phyloP scores from a whole-genome alignment of 2,797 vertebrate genomes.

The Oryzias sinensis region DNA sequence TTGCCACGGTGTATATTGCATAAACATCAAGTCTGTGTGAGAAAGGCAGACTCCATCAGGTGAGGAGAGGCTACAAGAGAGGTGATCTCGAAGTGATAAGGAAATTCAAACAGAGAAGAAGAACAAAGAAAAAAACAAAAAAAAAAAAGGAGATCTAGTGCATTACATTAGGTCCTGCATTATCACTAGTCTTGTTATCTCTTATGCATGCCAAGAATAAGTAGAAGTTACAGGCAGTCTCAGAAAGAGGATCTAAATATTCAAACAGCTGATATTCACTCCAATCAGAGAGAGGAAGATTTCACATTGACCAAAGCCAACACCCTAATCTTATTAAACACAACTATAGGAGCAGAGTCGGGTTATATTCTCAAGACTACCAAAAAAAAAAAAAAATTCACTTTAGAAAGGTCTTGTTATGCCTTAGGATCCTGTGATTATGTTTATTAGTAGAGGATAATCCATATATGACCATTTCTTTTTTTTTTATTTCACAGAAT shows the following conservation, averaged over 20 bases:
- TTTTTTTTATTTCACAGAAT: slow-evolving; percentile 92
- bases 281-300: slow-evolving; percentile 93
- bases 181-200: slow-evolving; percentile 76
- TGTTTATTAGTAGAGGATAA: slow-evolving; percentile 79
- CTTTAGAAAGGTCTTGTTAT: slow-evolving; percentile 80
- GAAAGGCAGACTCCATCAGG: slow-evolving; percentile 88
- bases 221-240: slow-evolving; percentile 86
- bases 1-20: slow-evolving; percentile 86
- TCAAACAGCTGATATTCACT: slow-evolving; percentile 94
- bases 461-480: slow-evolving; percentile 89
- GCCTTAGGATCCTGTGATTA: slow-evolving; percentile 78
- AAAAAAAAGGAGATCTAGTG: slow-evolving; percentile 71
- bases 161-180: slow-evolving; percentile 79
- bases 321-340: slow-evolving; percentile 70
- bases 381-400: slow-evolving; percentile 59
- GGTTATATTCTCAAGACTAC: slow-evolving; percentile 81
- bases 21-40: slow-evolving; percentile 95
- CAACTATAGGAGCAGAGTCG: slow-evolving; percentile 75
- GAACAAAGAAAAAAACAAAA: slow-evolving; percentile 38
- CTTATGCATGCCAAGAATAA: slow-evolving; percentile 97
- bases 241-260: slow-evolving; percentile 88
- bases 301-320: slow-evolving; percentile 92
- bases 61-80: slow-evolving; percentile 76
- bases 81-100: slow-evolving; percentile 69
- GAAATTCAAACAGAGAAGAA: slow-evolving; percentile 29